These are phyloP conservation scores for Amphipyra tragopoginis DNA, from an alignment of 2,888 invertebrate genomes.

Conservation along the genomic window DNA sequence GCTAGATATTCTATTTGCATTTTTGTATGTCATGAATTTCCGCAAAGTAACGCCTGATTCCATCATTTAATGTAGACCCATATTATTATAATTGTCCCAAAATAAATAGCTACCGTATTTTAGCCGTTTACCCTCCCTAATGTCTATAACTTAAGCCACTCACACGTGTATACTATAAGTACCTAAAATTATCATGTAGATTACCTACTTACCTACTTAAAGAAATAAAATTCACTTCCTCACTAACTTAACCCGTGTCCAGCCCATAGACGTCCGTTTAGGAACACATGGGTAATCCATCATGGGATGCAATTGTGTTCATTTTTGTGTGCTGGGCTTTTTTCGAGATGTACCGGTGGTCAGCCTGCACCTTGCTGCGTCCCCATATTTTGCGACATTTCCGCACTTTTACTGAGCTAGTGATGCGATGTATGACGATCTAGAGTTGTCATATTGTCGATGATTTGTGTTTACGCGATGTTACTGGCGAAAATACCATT, in stretches of 20 bases:
- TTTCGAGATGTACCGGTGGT: slow-evolving; percentile 81
- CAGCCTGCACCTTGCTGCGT: slow-evolving; percentile 79
- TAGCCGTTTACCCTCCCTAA: no score
- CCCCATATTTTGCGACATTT: slow-evolving; percentile 72
- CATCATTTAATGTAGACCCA: no score
- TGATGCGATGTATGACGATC: slow-evolving; percentile 58
- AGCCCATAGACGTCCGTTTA: slow-evolving; percentile 21
- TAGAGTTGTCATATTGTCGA: slow-evolving; percentile 13
- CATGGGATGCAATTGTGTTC: slow-evolving; percentile 82
- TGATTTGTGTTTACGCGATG: background rate
- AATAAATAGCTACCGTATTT: no score
- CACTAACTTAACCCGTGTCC: slow-evolving; percentile 30
- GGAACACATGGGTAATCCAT: slow-evolving; percentile 74
- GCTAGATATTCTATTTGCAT: no score
- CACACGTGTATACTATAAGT: no score
- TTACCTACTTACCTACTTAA: no score
- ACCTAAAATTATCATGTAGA: no score
- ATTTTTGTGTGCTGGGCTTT: slow-evolving; percentile 64
- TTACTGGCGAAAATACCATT: background rate
- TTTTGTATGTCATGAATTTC: no score
- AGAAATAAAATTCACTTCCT: slow-evolving; percentile 45
- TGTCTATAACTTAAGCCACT: no score
- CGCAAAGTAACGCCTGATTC: no score
- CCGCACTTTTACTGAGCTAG: slow-evolving; percentile 74
- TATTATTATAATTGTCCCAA: no score